A percentile compares a stretch with the other conserved stretches of the same genome.
Conservation (phyloP, 2,888 invertebrate species). For the Drosophila neotestacea region DNA sequence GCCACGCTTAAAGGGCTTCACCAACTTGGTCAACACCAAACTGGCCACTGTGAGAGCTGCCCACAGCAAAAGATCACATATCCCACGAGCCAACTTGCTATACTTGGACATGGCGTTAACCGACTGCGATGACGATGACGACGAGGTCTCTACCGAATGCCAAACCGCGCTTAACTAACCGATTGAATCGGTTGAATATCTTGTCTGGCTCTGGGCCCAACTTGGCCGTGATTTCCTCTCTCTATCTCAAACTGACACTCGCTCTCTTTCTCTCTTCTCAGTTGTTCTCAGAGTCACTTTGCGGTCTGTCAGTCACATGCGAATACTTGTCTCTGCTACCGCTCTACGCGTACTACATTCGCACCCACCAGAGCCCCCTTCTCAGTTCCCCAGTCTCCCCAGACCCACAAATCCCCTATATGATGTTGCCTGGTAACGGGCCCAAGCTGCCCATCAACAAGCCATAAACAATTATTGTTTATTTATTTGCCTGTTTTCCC, state of each 20-base stretch:
- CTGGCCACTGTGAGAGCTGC: slow-evolving; percentile 67
- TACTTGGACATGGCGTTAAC: slow-evolving; percentile 67
- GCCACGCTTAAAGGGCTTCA: slow-evolving; percentile 74
- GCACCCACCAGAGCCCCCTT: slow-evolving; percentile 19
- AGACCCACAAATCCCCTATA: no score
- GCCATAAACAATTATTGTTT: slow-evolving; percentile 54
- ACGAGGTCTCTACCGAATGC: slow-evolving; percentile 59
- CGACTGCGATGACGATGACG: slow-evolving; percentile 13
- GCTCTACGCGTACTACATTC: slow-evolving; percentile 46
- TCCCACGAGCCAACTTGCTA: slow-evolving; percentile 69
- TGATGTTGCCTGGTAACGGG: slow-evolving; percentile 42
- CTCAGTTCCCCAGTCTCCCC: background rate
- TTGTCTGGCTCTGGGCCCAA: slow-evolving; percentile 45
- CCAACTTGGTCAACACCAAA: slow-evolving; percentile 66
- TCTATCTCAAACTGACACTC: slow-evolving; percentile 19
- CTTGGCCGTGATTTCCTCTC: slow-evolving; percentile 61
- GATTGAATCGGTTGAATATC: slow-evolving; percentile 51
- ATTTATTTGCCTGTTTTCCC: slow-evolving; percentile 25
- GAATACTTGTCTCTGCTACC: slow-evolving; percentile 30
- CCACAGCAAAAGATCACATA: slow-evolving; percentile 79
- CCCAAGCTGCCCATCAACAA: slow-evolving; percentile 27
- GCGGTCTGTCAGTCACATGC: slow-evolving; percentile 66
- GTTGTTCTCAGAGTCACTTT: slow-evolving; percentile 37
- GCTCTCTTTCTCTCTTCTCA: background rate
- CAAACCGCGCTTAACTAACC: slow-evolving; percentile 74